phyloP scores from a whole-genome alignment of 2,888 invertebrate genomes.

The Cenopis cana region DNA sequence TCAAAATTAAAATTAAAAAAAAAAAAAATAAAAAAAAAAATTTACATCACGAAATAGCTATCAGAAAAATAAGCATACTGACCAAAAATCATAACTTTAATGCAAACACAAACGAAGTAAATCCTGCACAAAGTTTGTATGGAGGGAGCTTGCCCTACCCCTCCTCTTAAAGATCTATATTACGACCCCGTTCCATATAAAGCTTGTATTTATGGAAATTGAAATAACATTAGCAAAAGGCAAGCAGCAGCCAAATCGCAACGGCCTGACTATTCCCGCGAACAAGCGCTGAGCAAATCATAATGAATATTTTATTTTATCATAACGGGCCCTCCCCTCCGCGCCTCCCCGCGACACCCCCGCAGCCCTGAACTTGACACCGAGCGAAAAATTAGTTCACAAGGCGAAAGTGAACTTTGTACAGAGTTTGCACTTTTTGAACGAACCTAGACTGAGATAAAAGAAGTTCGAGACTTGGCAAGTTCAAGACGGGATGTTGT shows the following conservation, averaged over 20 bases:
- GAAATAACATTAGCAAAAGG: neutral
- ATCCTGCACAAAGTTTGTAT: too few species aligned
- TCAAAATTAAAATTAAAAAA: too few species aligned
- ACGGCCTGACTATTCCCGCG: constrained; percentile 56
- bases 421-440: constrained; percentile 83
- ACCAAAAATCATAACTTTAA: too few species aligned
- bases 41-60: too few species aligned
- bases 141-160: too few species aligned
- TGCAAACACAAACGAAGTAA: too few species aligned
- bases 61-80: too few species aligned
- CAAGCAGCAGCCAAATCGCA: constrained; percentile 42
- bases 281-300: constrained; percentile 80
- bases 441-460: constrained; percentile 79
- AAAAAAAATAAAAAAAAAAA: too few species aligned
- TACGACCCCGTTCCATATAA: neutral
- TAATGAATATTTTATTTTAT: constrained; percentile 86
- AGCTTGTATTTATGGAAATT: neutral
- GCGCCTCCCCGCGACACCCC: constrained; percentile 43
- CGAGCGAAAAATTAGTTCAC: constrained; percentile 84
- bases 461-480: constrained; percentile 65
- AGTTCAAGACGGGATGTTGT: constrained; percentile 38
- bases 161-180: too few species aligned
- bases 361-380: constrained; percentile 83
- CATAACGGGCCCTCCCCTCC: constrained; percentile 65
- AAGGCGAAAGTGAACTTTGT: constrained; percentile 84